Percentiles rank a stretch among this genome's conserved stretches.
Conservation (phyloP, 2,797 vertebrate species). For the Oreortyx pictus region DNA sequence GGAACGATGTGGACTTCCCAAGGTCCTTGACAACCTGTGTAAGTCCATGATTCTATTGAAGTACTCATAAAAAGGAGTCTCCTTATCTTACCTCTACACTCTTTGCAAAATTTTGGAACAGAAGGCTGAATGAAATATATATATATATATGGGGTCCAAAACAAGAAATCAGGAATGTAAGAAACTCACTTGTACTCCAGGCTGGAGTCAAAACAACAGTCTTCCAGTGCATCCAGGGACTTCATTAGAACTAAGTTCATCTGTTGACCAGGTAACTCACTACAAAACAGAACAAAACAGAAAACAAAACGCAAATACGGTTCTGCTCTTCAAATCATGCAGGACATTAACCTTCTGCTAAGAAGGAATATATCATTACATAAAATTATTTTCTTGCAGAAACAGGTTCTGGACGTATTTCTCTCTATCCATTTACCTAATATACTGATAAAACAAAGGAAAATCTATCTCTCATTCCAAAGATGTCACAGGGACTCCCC, state of each 20-base stretch:
- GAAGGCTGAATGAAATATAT: neutral
- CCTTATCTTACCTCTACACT: neutral
- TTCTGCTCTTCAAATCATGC: neutral
- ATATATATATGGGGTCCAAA: neutral
- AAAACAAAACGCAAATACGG: neutral
- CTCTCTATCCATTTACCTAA: neutral
- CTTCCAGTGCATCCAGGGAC: constrained; percentile 85
- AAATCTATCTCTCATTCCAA: neutral
- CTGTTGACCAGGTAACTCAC: constrained; percentile 85
- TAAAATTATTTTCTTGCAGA: neutral
- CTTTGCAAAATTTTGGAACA: neutral
- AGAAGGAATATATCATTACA: neutral
- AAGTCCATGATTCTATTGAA: fast-evolving
- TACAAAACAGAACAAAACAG: constrained; percentile 44
- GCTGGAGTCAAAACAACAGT: constrained; percentile 87
- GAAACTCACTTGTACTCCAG: constrained; percentile 92
- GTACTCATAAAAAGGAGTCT: neutral
- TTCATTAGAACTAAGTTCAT: constrained; percentile 84
- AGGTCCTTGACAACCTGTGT: neutral
- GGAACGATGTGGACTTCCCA: neutral
- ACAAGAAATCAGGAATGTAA: neutral
- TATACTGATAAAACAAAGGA: neutral
- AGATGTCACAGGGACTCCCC: neutral
- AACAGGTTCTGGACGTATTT: neutral
- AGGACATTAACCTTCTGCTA: neutral